Evolutionary conservation across 2,888 invertebrate species (phyloP).

Genomic region (Diarsia mendica): DNA sequence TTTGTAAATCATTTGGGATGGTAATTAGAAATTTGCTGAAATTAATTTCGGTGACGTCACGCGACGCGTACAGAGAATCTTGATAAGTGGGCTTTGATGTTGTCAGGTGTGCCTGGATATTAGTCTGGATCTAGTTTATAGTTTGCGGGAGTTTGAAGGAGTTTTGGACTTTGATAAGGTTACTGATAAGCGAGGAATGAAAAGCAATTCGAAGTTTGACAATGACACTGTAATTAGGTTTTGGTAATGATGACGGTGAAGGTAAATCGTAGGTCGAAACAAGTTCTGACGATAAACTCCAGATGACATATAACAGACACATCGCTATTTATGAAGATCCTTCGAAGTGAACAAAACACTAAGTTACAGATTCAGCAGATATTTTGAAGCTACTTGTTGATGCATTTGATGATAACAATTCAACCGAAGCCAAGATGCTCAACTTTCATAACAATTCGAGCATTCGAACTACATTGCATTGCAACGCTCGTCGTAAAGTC

Average conservation of each 20-base stretch:
- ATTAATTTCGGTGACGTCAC: slow-evolving; percentile 59
- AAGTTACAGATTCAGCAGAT: background rate
- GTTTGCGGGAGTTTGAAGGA: slow-evolving; percentile 18
- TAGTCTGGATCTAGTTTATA: slow-evolving; percentile 37
- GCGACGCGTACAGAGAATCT: slow-evolving; percentile 29
- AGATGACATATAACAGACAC: background rate
- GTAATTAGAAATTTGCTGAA: slow-evolving; percentile 64
- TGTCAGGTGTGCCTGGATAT: slow-evolving; percentile 38
- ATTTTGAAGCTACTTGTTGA: background rate
- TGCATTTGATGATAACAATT: background rate
- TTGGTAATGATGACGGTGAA: background rate
- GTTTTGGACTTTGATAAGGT: background rate
- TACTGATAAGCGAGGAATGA: background rate
- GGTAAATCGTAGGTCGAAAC: background rate
- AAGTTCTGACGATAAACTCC: background rate
- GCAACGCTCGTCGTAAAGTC: slow-evolving; percentile 19
- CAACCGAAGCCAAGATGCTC: background rate
- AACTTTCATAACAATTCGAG: background rate
- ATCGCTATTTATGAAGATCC: too few relatives aligned
- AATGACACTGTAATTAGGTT: background rate
- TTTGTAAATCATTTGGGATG: slow-evolving; percentile 61
- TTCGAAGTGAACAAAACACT: too few relatives aligned
- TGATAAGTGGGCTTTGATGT: slow-evolving; percentile 44
- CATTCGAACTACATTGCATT: background rate
- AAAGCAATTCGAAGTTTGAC: background rate